A percentile compares a stretch with the other conserved stretches of the same genome.
These are phyloP conservation scores for Bicyclus anynana DNA, from an alignment of 1,140 invertebrate genomes.

Conservation along the genomic window DNA sequence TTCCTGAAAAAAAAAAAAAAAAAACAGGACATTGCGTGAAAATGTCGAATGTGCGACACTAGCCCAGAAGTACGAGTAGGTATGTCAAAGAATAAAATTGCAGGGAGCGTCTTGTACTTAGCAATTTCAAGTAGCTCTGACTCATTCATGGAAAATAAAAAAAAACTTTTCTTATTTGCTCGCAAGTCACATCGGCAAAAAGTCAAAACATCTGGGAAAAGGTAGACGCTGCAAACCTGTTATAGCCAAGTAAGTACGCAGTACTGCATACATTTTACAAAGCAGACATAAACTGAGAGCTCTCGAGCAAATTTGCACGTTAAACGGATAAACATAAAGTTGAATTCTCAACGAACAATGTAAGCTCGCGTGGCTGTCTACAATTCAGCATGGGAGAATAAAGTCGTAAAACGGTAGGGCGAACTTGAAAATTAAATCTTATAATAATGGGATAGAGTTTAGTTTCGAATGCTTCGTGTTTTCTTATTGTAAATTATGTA, in stretches of 20 bases:
- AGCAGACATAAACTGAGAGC: neutral
- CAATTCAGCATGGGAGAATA: conserved; percentile 2
- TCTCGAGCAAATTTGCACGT: conserved; percentile 1
- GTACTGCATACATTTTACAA: conserved; percentile 9
- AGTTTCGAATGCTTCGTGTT: conserved; percentile 5
- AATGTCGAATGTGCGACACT: no score
- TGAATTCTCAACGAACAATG: conserved; percentile 9
- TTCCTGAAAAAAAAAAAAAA: no score
- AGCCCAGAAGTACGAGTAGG: no score
- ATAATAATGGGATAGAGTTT: conserved; percentile 10
- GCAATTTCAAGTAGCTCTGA: conserved; percentile 13
- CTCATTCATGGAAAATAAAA: conserved; percentile 15
- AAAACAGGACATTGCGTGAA: no score
- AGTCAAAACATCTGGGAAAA: conserved; percentile 34
- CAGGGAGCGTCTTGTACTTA: conserved; percentile 9
- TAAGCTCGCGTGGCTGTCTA: conserved; percentile 22
- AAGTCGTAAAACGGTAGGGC: conserved; percentile 7
- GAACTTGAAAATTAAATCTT: conserved; percentile 14
- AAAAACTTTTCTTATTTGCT: conserved; percentile 21
- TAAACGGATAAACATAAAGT: conserved; percentile 16
- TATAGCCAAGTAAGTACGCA: conserved; percentile 16
- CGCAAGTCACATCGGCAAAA: conserved; percentile 26
- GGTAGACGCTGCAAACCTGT: conserved; percentile 31
- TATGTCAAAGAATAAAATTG: conserved; percentile 1
- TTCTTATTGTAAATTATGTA: conserved; percentile 28